phyloP scores from a whole-genome alignment of 2,797 vertebrate species.

The Sebastes minor region DNA sequence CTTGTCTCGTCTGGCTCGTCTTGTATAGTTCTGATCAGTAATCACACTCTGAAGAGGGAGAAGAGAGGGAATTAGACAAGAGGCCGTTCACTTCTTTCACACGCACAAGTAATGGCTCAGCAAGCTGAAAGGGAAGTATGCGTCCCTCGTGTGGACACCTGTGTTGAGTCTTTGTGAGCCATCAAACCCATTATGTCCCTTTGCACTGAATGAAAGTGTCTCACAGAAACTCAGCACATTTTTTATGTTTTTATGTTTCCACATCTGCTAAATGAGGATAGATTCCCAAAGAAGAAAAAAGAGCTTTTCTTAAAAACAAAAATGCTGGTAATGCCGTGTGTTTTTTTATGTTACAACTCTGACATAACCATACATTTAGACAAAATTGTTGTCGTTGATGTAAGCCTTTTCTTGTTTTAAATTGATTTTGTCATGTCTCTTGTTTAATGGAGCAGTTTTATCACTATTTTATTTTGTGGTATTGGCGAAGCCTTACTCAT shows the following conservation, averaged over 20 bases:
- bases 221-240: neutral
- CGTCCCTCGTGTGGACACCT: constrained; percentile 51
- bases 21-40: constrained; percentile 39
- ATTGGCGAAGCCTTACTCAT: neutral
- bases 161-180: constrained; percentile 51
- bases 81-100: constrained; percentile 19
- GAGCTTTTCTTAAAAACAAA: neutral
- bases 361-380: neutral
- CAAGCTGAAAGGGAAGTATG: constrained; percentile 51
- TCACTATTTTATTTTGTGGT: neutral
- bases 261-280: neutral
- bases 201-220: constrained; percentile 16
- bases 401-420: neutral
- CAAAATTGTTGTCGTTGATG: neutral
- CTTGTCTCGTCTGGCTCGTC: constrained; percentile 30
- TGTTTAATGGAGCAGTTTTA: neutral
- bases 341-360: neutral
- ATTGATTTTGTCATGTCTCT: neutral
- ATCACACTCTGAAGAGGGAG: constrained; percentile 38
- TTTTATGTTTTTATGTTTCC: neutral
- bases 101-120: constrained; percentile 14
- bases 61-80: constrained; percentile 20
- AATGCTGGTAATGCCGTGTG: neutral
- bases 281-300: neutral
- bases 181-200: constrained; percentile 9